Evolutionary conservation across 2,797 vertebrate species (phyloP).

Genomic region (Luscinia megarhynchos): DNA sequence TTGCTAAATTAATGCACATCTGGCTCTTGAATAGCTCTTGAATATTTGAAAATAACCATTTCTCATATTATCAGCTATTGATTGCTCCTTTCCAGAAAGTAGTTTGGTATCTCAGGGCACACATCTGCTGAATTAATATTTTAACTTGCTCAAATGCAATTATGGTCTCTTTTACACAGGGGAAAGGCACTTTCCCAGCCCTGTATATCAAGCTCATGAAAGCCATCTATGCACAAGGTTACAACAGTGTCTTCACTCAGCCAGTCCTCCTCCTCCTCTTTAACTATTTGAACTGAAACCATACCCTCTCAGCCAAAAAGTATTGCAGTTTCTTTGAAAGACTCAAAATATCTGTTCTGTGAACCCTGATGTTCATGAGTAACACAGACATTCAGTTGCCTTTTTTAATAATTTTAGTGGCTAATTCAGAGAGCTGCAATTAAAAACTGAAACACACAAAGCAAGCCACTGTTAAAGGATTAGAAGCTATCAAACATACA

Average conservation of each 20-base stretch:
- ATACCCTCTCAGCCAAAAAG: neutral
- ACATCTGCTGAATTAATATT: neutral
- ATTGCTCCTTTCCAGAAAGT: neutral
- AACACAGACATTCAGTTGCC: neutral
- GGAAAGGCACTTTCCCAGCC: neutral
- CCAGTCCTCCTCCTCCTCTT: neutral
- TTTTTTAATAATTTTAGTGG: neutral
- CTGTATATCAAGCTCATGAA: neutral
- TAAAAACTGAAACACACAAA: neutral
- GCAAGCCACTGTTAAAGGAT: neutral
- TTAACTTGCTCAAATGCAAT: neutral
- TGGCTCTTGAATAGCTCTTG: neutral
- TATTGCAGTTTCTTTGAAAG: neutral
- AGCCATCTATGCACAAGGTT: neutral
- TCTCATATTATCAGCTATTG: neutral
- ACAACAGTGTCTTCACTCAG: neutral
- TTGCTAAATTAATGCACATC: neutral
- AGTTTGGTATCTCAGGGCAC: neutral
- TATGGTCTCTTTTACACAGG: neutral
- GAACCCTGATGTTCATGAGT: neutral
- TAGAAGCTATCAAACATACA: neutral
- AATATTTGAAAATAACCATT: neutral
- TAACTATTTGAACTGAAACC: neutral
- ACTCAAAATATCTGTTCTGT: neutral
- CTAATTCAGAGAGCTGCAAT: neutral